Evolutionary conservation across 2,888 invertebrate genomes (phyloP), one percentile per base, ranked within the genome.

Genomic region (Pediacus dermestoides): DNA sequence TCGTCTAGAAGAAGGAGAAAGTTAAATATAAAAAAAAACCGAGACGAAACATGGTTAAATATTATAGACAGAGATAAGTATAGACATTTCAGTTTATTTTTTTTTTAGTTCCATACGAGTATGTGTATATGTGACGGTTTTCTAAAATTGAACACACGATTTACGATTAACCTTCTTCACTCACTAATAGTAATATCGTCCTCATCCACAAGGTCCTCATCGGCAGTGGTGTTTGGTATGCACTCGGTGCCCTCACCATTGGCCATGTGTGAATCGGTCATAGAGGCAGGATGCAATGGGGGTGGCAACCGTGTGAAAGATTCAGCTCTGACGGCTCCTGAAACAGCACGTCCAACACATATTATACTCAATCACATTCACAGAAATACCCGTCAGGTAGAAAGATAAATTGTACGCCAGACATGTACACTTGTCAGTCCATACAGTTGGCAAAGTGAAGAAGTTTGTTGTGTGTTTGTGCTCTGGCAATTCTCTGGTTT

Each of bases 251-350:
- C 55, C 26, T 50, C 50, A 14, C 57, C 56, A 2, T 50, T 47
- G 23, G 57, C 45, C 2, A 59, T 53, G 32, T 62, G 63, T 7
- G 63, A 61, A 44, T 64, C 65, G 3, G 63, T 63, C 57, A 62
- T 64, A 11, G 66, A 63, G 7, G 66, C 67, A 3, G 70, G 68
- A 49, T 69, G 68, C 26, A 70, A 49, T 10, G 68, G 57, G 12
- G 72, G 68, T 8, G 73, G 72, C 30, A 71, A 57, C 28, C 71
- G 61, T 16, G 73, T 73, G 56, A 69, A 72, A 2, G 73, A 70
- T 60, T 74, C 74, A 2, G 72, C 66, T 37, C 71, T 63, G 16
- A 74, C 72, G 14, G 68, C 62, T 23, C 74, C 74, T 74, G 57
- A 15, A 63, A 61, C 15, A 26, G 6, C 30, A 42, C 32, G 42